phyloP scores from a whole-genome alignment of 2,113 vertebrate genomes.

The Calyptomena viridis region DNA sequence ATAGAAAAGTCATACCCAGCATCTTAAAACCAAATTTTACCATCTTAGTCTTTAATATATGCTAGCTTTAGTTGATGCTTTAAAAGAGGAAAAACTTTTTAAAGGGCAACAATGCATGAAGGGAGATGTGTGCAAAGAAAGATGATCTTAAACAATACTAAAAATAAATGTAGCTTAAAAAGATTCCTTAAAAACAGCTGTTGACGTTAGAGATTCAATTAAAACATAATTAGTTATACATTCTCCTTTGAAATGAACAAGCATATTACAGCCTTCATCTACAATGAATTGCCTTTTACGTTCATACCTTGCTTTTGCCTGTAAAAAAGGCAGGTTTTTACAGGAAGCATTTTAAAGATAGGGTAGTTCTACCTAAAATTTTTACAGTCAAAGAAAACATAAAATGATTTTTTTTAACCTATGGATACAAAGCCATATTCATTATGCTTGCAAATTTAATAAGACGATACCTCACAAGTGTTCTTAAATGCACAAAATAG shows the following conservation, averaged over 20 bases:
- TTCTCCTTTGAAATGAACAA: slow-evolving; percentile 48
- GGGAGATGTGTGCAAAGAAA: background rate
- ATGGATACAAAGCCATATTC: background rate
- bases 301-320: slow-evolving; percentile 32
- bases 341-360: slow-evolving; percentile 5
- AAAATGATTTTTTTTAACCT: background rate
- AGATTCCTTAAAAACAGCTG: slow-evolving; percentile 49
- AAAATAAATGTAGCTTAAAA: slow-evolving; percentile 62
- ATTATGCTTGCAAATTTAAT: background rate
- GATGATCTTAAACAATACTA: slow-evolving; percentile 32
- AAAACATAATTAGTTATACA: slow-evolving; percentile 67
- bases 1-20: background rate
- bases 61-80: background rate
- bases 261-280: slow-evolving; percentile 16
- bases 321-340: slow-evolving; percentile 17
- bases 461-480: background rate
- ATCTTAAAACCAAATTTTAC: background rate
- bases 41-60: background rate
- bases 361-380: slow-evolving; percentile 5
- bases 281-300: slow-evolving; percentile 27
- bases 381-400: slow-evolving; percentile 13
- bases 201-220: slow-evolving; percentile 55
- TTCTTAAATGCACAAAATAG: background rate
- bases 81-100: background rate
- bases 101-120: slow-evolving; percentile 23